Percentiles rank a stretch among this genome's conserved stretches.
phyloP scores from a whole-genome alignment of 2,888 invertebrate species.

The Tenthredo livida region DNA sequence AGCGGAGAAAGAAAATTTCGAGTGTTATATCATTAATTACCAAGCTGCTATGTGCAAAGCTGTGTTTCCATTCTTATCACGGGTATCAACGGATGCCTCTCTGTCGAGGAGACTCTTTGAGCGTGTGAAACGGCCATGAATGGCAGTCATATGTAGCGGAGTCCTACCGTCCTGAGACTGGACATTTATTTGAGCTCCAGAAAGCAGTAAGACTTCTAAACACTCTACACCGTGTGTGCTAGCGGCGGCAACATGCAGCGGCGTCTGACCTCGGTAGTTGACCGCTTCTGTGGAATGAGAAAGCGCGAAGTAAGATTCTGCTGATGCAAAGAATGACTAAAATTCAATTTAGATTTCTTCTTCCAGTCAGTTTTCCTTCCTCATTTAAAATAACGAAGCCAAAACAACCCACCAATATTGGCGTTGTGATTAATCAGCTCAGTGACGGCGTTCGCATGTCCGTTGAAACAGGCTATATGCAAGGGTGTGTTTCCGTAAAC shows the following conservation, averaged over 20 bases:
- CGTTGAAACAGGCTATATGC: slow-evolving; percentile 83
- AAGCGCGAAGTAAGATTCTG: neutral
- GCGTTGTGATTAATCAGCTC: slow-evolving; percentile 80
- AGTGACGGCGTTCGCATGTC: slow-evolving; percentile 80
- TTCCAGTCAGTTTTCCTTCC: neutral
- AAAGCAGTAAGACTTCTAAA: slow-evolving; percentile 80
- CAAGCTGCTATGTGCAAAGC: slow-evolving; percentile 84
- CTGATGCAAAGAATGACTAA: neutral
- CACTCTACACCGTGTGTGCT: slow-evolving; percentile 83
- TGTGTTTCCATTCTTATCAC: slow-evolving; percentile 82
- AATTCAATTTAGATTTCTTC: neutral
- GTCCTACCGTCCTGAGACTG: slow-evolving; percentile 82
- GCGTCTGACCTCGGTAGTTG: slow-evolving; percentile 82
- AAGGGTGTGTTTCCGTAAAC: slow-evolving; percentile 82
- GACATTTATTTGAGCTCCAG: slow-evolving; percentile 80
- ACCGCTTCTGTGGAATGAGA: slow-evolving; percentile 73
- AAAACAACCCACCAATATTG: slow-evolving; percentile 74
- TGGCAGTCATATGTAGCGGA: slow-evolving; percentile 84
- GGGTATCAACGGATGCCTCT: slow-evolving; percentile 80
- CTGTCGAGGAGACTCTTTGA: slow-evolving; percentile 83
- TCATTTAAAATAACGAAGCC: neutral
- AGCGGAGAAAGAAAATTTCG: neutral
- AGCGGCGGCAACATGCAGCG: slow-evolving; percentile 82
- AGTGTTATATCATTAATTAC: slow-evolving; percentile 66
- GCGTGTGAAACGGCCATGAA: slow-evolving; percentile 83